Conservation (phyloP, 2,113 vertebrate species). For the Eidolon helvum region DNA sequence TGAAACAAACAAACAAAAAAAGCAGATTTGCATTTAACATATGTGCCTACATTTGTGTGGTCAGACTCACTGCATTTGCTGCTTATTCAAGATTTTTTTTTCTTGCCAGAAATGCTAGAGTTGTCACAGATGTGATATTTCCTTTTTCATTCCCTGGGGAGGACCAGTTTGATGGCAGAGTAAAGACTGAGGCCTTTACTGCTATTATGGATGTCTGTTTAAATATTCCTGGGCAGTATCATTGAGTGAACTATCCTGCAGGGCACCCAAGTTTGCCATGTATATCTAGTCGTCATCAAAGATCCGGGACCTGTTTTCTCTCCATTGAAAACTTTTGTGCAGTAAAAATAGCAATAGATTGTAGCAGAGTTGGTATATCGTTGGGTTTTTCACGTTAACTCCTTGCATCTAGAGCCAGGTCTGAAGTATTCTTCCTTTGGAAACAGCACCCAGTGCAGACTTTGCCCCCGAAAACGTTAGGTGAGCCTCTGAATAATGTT, state of each 20-base stretch:
- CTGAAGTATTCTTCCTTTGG: neutral
- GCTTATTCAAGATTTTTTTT: neutral
- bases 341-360: neutral
- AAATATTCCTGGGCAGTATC: neutral
- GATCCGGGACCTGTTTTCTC: neutral
- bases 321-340: neutral
- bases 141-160: neutral
- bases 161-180: neutral
- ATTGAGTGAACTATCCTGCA: neutral
- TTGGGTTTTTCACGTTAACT: neutral
- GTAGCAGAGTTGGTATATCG: neutral
- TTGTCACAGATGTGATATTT: neutral
- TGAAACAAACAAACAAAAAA: neutral
- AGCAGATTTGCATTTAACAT: neutral
- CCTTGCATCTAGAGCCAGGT: neutral
- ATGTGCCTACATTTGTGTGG: neutral
- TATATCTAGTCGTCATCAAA: neutral
- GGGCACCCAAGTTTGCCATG: neutral
- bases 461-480: neutral
- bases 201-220: neutral
- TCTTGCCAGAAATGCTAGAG: neutral
- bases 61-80: neutral
- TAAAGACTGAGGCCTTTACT: neutral
- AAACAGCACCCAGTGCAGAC: neutral
- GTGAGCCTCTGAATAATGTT: neutral